Evolutionary conservation across 2,113 vertebrate species (phyloP).

Genomic region (Muntiacus reevesi): DNA sequence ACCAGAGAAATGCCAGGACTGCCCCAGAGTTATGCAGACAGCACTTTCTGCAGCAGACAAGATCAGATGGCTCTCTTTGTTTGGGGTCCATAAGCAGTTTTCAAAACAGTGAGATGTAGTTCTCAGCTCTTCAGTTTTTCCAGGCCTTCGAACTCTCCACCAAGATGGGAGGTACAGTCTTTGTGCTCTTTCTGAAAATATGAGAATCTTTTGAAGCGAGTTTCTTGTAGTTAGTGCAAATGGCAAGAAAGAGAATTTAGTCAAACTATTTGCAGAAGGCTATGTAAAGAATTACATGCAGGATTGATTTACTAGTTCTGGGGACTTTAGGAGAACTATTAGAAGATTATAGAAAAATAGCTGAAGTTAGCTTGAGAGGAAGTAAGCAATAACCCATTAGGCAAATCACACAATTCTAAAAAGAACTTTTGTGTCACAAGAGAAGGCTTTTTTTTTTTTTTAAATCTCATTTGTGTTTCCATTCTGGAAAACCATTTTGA

Average conservation of each 20-base stretch:
- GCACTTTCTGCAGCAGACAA: neutral
- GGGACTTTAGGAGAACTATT: neutral
- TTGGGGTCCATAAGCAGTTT: neutral
- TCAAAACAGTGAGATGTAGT: slow-evolving; percentile 1
- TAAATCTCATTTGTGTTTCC: neutral
- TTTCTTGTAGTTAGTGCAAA: slow-evolving; percentile 28
- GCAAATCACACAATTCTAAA: neutral
- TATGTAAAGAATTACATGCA: neutral
- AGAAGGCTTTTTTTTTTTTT: neutral
- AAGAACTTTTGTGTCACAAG: neutral
- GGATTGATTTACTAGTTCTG: neutral
- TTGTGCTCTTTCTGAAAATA: slow-evolving; percentile 1
- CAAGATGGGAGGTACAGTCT: neutral
- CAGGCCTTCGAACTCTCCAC: neutral
- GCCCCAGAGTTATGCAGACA: neutral
- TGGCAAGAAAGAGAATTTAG: neutral
- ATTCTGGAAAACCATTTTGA: neutral
- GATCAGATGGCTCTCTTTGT: neutral
- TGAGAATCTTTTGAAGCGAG: slow-evolving; percentile 26
- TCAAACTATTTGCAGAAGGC: neutral
- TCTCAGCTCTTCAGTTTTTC: neutral
- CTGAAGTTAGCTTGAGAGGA: neutral
- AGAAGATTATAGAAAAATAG: neutral
- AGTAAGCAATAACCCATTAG: neutral
- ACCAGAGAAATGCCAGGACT: neutral